A percentile compares a stretch with the other conserved stretches of the same genome.
Evolutionary conservation across 2,888 invertebrate genomes (phyloP).

Genomic region (Eremobia ochroleuca): DNA sequence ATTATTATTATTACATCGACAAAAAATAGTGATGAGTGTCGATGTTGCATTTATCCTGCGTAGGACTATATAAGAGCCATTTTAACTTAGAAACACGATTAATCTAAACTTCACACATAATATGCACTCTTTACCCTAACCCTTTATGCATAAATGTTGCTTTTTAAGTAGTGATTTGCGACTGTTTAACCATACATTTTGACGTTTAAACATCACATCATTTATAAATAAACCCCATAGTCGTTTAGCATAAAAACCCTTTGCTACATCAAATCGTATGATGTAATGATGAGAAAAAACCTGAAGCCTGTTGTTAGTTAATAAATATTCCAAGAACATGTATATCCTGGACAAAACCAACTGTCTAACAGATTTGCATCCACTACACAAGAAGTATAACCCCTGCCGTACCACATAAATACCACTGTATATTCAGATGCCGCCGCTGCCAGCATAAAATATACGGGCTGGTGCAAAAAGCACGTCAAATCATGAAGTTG

Average conservation of each 20-base stretch:
- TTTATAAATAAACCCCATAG: not conserved
- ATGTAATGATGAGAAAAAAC: conserved; percentile 17
- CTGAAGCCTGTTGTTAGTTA: not conserved
- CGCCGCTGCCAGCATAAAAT: conserved; percentile 58
- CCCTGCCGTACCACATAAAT: conserved; percentile 42
- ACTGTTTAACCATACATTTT: too few species aligned
- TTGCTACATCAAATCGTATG: not conserved
- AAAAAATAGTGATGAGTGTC: not conserved
- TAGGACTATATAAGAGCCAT: not conserved
- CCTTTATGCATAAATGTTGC: too few species aligned
- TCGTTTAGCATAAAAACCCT: not conserved
- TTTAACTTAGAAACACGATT: not conserved
- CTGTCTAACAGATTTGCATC: conserved; percentile 30
- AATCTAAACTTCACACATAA: not conserved
- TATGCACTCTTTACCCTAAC: too few species aligned
- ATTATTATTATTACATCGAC: too few species aligned
- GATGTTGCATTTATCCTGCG: not conserved
- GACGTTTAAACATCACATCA: too few species aligned
- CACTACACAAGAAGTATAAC: conserved; percentile 39
- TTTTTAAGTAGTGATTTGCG: too few species aligned
- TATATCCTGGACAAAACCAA: conserved; percentile 31
- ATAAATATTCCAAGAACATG: conserved; percentile 2
- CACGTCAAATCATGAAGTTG: conserved; percentile 71
- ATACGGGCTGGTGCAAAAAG: conserved; percentile 73
- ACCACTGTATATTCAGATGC: conserved; percentile 68